Evolutionary conservation across 2,888 invertebrate species (phyloP).

Genomic region (Tryphoninae sp.): DNA sequence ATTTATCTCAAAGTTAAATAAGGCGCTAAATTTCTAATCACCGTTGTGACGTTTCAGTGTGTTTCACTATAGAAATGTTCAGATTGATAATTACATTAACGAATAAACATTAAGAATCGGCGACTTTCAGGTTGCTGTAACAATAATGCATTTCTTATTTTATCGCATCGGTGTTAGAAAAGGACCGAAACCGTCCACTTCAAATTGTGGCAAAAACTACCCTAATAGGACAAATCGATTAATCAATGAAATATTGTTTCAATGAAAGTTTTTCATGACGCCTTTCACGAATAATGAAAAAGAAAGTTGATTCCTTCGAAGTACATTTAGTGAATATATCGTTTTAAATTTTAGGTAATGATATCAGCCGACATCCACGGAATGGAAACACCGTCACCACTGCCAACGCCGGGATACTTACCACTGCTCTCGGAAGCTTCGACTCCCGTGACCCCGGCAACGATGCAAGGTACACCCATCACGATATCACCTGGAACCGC

Average conservation of each 20-base stretch:
- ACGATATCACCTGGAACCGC: slow-evolving; percentile 75
- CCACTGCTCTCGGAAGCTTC: slow-evolving; percentile 79
- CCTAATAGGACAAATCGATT: no score
- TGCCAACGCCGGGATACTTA: slow-evolving; percentile 79
- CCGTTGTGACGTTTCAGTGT: not conserved
- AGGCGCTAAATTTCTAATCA: not conserved
- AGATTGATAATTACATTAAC: slow-evolving; percentile 19
- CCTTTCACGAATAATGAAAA: slow-evolving; percentile 1
- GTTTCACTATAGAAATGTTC: slow-evolving; percentile 1
- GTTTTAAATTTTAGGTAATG: slow-evolving; percentile 75
- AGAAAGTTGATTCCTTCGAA: not conserved
- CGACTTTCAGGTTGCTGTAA: no score
- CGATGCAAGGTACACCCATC: slow-evolving; percentile 75
- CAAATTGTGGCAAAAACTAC: no score
- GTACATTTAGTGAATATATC: not conserved
- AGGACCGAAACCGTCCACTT: no score
- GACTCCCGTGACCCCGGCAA: slow-evolving; percentile 78
- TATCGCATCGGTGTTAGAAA: no score
- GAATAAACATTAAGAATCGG: not conserved
- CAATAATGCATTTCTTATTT: no score
- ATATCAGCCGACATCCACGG: slow-evolving; percentile 81
- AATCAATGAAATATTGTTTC: not conserved
- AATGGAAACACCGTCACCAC: slow-evolving; percentile 79
- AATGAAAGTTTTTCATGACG: not conserved
- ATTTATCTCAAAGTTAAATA: no score